phyloP scores from a whole-genome alignment of 2,113 vertebrate genomes.

The Microcebus griseorufus region DNA sequence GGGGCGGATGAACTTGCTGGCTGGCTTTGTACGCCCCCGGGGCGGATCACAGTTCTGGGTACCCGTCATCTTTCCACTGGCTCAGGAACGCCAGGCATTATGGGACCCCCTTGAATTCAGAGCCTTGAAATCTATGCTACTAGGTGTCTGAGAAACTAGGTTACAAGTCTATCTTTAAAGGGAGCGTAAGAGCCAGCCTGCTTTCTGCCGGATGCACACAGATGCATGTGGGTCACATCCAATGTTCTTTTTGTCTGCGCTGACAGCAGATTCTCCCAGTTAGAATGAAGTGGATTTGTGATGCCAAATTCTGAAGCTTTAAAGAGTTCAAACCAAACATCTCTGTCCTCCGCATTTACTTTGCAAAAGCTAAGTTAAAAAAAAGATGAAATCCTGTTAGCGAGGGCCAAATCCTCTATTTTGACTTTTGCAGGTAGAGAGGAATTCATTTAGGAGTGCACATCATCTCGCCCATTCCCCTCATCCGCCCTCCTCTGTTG shows the following conservation, averaged over 20 bases:
- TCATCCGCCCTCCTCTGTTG: neutral
- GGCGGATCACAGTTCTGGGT: neutral
- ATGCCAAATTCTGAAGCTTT: slow-evolving; percentile 6
- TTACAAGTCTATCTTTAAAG: slow-evolving; percentile 27
- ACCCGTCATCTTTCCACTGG: neutral
- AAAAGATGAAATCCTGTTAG: slow-evolving; percentile 27
- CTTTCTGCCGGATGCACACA: neutral
- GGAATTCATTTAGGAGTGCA: neutral
- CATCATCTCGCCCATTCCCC: neutral
- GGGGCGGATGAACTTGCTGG: neutral
- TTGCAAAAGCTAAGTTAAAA: slow-evolving; percentile 5
- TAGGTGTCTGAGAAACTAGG: slow-evolving; percentile 66
- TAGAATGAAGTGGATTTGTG: slow-evolving; percentile 39
- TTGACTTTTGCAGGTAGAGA: neutral
- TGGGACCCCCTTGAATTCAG: neutral
- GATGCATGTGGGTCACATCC: slow-evolving; percentile 25
- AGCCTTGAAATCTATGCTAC: slow-evolving; percentile 59
- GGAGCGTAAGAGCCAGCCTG: neutral
- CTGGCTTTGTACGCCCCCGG: neutral
- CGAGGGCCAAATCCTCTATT: neutral
- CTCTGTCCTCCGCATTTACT: neutral
- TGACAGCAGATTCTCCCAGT: neutral
- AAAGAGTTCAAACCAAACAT: slow-evolving; percentile 45
- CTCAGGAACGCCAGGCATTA: neutral
- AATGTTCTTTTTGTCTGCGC: slow-evolving; percentile 21